Evolutionary conservation across 2,797 vertebrate species (phyloP), one percentile per base, ranked within the genome.

Genomic region (Numenius phaeopus): DNA sequence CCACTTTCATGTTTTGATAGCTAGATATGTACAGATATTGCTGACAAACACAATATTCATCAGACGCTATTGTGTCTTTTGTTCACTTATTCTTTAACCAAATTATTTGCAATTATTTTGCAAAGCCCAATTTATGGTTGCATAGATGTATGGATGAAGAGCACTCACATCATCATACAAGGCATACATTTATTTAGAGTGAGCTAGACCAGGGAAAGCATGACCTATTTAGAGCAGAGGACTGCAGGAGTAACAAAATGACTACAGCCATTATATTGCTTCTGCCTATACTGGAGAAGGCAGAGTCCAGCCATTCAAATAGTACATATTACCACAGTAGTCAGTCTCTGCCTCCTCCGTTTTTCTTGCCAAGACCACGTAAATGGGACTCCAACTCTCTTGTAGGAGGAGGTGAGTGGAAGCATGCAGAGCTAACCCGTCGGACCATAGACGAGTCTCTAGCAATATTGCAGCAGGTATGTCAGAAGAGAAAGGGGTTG

Each of bases 111-210:
- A 82, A 40, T 47, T 57, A 0, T n/a, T 96, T 82, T 76, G 14
- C 44, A 61, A 75, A 79, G 24, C 21, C 4, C 19, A 50, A 11
- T 59, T 83, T 79, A 30, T 64, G 20, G 2, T 76, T 50, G 24
- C 44, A 40, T 11, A 67, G 16, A 5, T 0, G 0, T 70, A 34
- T 37, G 59, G 19, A 64, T 52, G 18, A 55, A 67, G 87, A 84
- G 8, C 4, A 30, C 14, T 50, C 16, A 10, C 0, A 0, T 30
- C 32, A 50, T 55, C 47, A 58, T 46, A 34, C 14, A 39, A 9
- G 20, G 3, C 7, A 37, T 14, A 42, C 4, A 18, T 49, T 71
- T 64, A 67, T 54, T 64, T 67, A 66, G 13, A 44, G 17, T 22
- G 23, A 59, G 19, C 64, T 88, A 39, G 29, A 57, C 17, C 32